A percentile compares a stretch with the other conserved stretches of the same genome.
Evolutionary conservation across 2,797 vertebrate genomes (phyloP).

Genomic region (Dromococcyx pavoninus): DNA sequence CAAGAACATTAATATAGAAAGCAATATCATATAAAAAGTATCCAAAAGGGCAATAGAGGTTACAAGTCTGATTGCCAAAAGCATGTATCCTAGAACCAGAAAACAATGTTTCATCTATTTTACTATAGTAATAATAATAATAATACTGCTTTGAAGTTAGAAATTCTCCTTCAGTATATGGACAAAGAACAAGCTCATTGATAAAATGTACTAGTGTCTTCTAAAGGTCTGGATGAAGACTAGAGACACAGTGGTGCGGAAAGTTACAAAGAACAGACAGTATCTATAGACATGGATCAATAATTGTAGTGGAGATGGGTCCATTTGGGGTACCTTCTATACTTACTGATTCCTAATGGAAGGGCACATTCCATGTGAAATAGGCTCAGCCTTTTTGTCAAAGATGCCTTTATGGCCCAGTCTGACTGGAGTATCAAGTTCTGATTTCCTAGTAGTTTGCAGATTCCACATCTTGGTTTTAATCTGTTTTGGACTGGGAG

Average conservation of each 20-base stretch:
- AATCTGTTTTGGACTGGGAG: not conserved
- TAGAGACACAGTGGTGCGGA: not conserved
- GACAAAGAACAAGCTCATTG: not conserved
- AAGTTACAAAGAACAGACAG: not conserved
- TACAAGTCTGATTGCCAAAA: not conserved
- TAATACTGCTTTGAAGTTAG: not conserved
- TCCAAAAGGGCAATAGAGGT: not conserved
- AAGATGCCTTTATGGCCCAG: not conserved
- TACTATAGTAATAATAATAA: not conserved
- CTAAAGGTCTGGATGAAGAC: not conserved
- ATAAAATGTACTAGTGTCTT: not conserved
- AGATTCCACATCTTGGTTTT: not conserved
- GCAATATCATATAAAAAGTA: not conserved
- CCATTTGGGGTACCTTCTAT: not conserved
- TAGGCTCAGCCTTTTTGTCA: not conserved
- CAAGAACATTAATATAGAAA: not conserved
- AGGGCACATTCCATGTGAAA: not conserved
- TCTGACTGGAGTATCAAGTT: not conserved
- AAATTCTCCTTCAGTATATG: not conserved
- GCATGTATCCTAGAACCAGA: not conserved
- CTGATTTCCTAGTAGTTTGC: not conserved
- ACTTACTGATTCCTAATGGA: not conserved
- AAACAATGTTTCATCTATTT: not conserved
- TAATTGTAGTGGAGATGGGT: not conserved
- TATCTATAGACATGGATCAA: not conserved